These are phyloP conservation scores for Falco concolor DNA, from an alignment of 2,797 vertebrate genomes.

Conservation along the genomic window DNA sequence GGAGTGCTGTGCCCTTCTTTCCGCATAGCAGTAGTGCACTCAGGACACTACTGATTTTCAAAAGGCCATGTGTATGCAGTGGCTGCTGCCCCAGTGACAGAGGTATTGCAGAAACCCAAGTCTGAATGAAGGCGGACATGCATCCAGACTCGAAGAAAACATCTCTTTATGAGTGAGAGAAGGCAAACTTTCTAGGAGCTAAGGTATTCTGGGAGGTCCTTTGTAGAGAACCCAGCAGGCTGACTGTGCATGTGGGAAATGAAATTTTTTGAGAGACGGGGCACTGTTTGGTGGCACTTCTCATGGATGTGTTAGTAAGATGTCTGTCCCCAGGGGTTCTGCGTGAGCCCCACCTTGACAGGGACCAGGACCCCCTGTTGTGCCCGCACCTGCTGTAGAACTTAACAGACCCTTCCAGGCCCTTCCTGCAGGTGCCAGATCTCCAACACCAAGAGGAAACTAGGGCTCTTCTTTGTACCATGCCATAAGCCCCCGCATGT, in stretches of 20 bases:
- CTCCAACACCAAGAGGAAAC: background rate
- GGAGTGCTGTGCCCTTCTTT: background rate
- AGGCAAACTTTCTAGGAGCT: background rate
- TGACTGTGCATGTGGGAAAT: background rate
- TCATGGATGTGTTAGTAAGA: background rate
- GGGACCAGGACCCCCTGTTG: background rate
- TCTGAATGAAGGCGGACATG: background rate
- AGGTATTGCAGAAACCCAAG: background rate
- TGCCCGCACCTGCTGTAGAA: background rate
- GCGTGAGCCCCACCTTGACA: background rate
- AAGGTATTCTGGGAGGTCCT: background rate
- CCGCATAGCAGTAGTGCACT: background rate
- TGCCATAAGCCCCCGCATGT: background rate
- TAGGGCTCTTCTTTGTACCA: background rate
- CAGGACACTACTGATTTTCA: background rate
- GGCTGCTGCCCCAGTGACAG: background rate
- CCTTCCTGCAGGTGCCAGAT: background rate
- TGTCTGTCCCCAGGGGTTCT: background rate
- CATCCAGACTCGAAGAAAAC: background rate
- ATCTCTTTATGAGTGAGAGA: background rate
- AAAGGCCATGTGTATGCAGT: background rate
- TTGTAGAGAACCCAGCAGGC: background rate
- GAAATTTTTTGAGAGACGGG: background rate
- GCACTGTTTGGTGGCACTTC: background rate
- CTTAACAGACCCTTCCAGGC: background rate